A percentile compares a stretch with the other conserved stretches of the same genome.
These are phyloP conservation scores for Drosophila subpulchrella DNA, from an alignment of 1,140 invertebrate species.

Conservation along the genomic window DNA sequence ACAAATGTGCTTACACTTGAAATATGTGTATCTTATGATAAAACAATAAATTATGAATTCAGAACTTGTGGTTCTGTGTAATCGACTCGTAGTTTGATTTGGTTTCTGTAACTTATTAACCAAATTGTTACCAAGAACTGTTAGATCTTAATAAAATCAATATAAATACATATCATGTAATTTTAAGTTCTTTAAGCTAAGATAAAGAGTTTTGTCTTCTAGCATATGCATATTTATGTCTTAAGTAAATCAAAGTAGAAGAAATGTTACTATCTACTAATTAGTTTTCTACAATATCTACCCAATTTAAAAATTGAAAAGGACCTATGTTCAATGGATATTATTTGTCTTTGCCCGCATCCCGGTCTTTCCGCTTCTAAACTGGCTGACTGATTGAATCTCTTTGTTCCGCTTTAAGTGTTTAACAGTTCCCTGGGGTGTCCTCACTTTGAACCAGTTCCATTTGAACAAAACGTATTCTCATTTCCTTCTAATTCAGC, in stretches of 20 bases:
- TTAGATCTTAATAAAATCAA: background rate
- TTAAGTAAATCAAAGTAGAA: no score
- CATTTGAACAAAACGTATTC: slow-evolving; percentile 48
- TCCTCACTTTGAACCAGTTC: slow-evolving; percentile 27
- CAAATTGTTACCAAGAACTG: no score
- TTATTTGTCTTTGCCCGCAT: background rate
- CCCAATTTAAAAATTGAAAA: background rate
- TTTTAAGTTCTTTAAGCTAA: no score
- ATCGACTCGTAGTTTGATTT: background rate
- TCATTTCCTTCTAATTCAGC: slow-evolving; percentile 45
- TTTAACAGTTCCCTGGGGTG: slow-evolving; percentile 35
- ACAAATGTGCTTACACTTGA: background rate
- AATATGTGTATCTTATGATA: background rate
- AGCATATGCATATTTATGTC: no score
- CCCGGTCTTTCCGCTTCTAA: background rate
- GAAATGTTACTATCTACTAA: no score
- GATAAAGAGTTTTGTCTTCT: no score
- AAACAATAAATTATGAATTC: background rate
- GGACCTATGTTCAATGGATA: background rate
- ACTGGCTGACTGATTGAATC: slow-evolving; percentile 32
- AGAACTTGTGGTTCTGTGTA: background rate
- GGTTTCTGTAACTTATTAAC: background rate
- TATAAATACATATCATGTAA: no score
- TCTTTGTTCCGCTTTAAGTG: slow-evolving; percentile 36
- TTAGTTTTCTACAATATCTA: no score